Evolutionary conservation across 2,888 invertebrate species (phyloP).

Genomic region (Minunthozetes semirufus): DNA sequence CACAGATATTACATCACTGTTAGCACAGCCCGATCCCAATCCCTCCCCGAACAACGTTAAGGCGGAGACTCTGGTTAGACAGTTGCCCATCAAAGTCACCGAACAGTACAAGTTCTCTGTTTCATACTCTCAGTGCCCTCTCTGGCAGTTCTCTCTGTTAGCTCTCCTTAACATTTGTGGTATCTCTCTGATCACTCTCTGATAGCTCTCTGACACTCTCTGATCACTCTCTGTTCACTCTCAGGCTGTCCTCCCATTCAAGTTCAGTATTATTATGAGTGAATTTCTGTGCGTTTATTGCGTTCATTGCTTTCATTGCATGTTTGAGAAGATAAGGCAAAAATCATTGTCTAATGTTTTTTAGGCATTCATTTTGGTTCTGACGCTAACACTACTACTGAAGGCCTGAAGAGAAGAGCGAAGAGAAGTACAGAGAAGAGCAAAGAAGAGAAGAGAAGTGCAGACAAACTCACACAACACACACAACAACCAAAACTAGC

Average conservation of each 20-base stretch:
- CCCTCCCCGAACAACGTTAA: not conserved
- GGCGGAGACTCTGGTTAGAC: not conserved
- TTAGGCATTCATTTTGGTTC: not conserved
- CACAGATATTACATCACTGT: not conserved
- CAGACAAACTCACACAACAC: too few species aligned
- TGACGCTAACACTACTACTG: not conserved
- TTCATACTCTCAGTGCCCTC: not conserved
- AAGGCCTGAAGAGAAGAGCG: not conserved
- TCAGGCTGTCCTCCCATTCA: not conserved
- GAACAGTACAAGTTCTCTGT: not conserved
- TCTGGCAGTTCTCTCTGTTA: not conserved
- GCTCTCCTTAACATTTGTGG: too few species aligned
- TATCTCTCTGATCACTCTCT: too few species aligned
- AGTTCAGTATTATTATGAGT: conserved; percentile 9
- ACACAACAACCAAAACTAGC: too few species aligned
- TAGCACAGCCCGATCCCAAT: not conserved
- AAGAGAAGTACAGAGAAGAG: too few species aligned
- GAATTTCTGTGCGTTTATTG: too few species aligned
- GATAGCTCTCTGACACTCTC: not conserved
- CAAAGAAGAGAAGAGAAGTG: too few species aligned
- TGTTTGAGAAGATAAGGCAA: not conserved
- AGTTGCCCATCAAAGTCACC: not conserved
- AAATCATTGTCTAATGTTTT: conserved; percentile 8
- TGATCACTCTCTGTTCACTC: not conserved
- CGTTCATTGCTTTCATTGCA: conserved; percentile 2